Evolutionary conservation across 2,113 vertebrate species (phyloP).

Genomic region (Genyomyrus donnyi): DNA sequence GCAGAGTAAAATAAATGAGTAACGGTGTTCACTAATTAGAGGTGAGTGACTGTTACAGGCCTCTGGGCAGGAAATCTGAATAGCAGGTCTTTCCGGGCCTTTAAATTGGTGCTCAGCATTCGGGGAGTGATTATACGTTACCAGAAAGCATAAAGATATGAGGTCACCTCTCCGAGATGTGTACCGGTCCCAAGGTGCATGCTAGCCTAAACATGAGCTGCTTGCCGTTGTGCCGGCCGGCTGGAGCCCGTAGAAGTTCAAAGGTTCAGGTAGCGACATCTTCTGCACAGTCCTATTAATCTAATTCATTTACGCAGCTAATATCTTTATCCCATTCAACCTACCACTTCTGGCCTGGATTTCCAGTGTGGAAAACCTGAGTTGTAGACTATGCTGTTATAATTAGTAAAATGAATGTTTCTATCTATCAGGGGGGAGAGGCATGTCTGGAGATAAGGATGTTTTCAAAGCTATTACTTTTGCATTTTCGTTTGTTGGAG

Average conservation of each 20-base stretch:
- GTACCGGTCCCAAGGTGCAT: constrained; percentile 18
- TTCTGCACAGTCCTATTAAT: not conserved
- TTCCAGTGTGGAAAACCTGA: not conserved
- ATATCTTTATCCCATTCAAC: not conserved
- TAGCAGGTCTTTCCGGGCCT: constrained; percentile 25
- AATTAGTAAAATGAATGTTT: constrained; percentile 1
- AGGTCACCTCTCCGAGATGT: constrained; percentile 34
- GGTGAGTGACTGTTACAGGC: constrained; percentile 22
- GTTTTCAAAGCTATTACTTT: not conserved
- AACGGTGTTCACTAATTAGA: constrained; percentile 28
- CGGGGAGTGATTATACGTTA: constrained; percentile 31
- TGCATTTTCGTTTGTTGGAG: not conserved
- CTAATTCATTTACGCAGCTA: not conserved
- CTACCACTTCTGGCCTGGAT: not conserved
- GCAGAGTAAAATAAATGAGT: constrained; percentile 14
- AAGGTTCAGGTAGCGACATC: not conserved
- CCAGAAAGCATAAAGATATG: constrained; percentile 39
- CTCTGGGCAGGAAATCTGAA: constrained; percentile 26
- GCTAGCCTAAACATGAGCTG: constrained; percentile 31
- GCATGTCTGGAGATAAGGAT: not conserved
- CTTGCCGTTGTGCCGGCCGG: constrained; percentile 16
- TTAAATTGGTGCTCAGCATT: constrained; percentile 23
- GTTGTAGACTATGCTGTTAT: not conserved
- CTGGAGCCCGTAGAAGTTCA: not conserved
- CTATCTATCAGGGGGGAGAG: not conserved